Base-by-base conservation (phyloP, 1,140 invertebrate genomes). In the Protaetia brevitarsis region DNA sequence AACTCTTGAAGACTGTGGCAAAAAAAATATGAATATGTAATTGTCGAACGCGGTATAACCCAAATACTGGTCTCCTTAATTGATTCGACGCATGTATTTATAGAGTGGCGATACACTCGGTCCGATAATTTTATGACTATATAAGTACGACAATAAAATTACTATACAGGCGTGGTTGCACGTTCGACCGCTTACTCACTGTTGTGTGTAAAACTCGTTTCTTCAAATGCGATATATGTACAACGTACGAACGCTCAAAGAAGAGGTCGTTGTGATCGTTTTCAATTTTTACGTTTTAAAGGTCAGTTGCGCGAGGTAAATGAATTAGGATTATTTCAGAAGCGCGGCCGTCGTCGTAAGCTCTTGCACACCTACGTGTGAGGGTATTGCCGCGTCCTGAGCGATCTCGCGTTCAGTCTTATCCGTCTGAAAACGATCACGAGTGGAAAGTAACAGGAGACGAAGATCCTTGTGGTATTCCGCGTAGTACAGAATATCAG, bases 231-330 rank as follows among this genome's bases (percentile, higher is more conserved):
- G 63, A 68, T 28, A 28, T 68, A 63, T 23, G 41, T 69, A 69
- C n/a, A n/a, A n/a, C n/a, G n/a, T n/a, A n/a, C n/a, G n/a, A n/a
- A n/a, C 41, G 41, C 26, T 51, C 41, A 51, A 65, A 66, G 68
- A 67, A 72, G 71, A 73, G 72, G 72, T 74, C 71, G 68, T 71
- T 71, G 72, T 72, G 66, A 69, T 70, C 73, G 66, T 72, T 74
- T 65, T 73, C 41, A 63, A 70, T 74, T 74, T 74, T 74, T 74
- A 71, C 56, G 63, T 73, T 72, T 68, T 74, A 74, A 74, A 74
- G 73, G 73, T 74, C 68, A 74, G 71, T 74, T 74, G 73, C 66
- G 68, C 70, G 67, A 74, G 73, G 71, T 72, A 74, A 74, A 74
- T 72, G 71, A 74, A 74, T 72, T 73, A 71, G 68, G 69, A 71